A percentile compares a stretch with the other conserved stretches of the same genome.
Evolutionary conservation across 2,888 invertebrate genomes (phyloP).

Genomic region (Athalia rosae): DNA sequence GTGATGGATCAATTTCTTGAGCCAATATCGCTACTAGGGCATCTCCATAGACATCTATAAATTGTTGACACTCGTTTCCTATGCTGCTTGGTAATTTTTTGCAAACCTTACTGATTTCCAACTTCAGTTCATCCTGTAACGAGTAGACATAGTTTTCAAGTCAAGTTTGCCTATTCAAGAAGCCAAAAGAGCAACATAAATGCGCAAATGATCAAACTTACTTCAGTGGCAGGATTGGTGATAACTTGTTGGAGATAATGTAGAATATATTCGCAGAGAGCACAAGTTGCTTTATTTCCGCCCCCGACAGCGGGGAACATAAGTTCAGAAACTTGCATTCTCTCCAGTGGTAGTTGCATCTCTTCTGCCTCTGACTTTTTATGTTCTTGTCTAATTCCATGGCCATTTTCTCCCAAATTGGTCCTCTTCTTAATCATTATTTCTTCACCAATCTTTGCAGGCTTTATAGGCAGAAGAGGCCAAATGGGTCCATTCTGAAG

Average conservation of each 20-base stretch:
- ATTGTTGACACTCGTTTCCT: constrained; percentile 81
- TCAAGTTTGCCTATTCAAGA: constrained; percentile 18
- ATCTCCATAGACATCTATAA: constrained; percentile 87
- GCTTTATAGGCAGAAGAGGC: constrained; percentile 77
- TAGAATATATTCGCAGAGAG: constrained; percentile 88
- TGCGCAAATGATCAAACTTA: constrained; percentile 61
- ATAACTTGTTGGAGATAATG: constrained; percentile 86
- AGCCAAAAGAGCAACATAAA: neutral
- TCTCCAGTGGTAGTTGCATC: constrained; percentile 75
- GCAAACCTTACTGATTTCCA: constrained; percentile 83
- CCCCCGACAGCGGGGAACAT: constrained; percentile 63
- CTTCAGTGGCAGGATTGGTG: constrained; percentile 82
- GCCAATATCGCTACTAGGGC: constrained; percentile 86
- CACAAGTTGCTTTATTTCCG: constrained; percentile 77
- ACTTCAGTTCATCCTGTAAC: constrained; percentile 81
- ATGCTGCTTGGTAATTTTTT: constrained; percentile 79
- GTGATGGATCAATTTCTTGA: constrained; percentile 83
- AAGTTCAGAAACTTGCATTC: constrained; percentile 71
- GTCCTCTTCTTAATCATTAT: constrained; percentile 56
- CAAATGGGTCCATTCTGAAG: constrained; percentile 75
- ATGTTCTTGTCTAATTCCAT: constrained; percentile 46
- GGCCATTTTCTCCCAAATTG: constrained; percentile 45
- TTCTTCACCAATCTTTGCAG: constrained; percentile 57
- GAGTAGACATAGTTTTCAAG: constrained; percentile 19
- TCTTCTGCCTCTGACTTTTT: constrained; percentile 61